phyloP scores from a whole-genome alignment of 2,888 invertebrate genomes.

The Eristalinus sepulchralis region DNA sequence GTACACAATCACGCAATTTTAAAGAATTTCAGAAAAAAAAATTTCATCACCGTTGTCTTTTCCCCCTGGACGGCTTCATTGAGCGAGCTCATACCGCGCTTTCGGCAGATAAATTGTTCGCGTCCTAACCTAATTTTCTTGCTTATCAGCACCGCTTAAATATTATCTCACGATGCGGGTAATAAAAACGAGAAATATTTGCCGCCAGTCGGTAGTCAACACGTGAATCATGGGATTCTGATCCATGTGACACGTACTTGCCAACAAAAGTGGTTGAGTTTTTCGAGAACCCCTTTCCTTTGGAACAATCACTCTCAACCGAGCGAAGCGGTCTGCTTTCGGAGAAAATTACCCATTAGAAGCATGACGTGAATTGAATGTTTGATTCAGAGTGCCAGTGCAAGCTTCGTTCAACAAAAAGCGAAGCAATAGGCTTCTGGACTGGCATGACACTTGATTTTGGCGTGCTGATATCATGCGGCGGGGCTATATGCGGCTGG shows the following conservation, averaged over 20 bases:
- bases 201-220: background rate
- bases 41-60: background rate
- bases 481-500: conserved; percentile 5
- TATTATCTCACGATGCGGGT: background rate
- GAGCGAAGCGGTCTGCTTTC: background rate
- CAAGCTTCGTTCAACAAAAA: background rate
- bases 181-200: background rate
- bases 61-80: background rate
- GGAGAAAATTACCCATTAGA: conserved; percentile 36
- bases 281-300: background rate
- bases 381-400: background rate
- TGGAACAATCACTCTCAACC: background rate
- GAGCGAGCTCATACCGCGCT: background rate
- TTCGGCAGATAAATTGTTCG: background rate
- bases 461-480: conserved; percentile 15
- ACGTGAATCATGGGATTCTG: background rate
- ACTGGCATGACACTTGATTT: conserved; percentile 41
- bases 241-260: background rate
- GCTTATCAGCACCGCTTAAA: background rate
- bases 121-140: conserved; percentile 11
- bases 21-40: conserved; percentile 1
- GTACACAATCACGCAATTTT: conserved; percentile 10
- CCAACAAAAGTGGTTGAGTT: background rate
- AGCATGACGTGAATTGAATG: conserved; percentile 16
- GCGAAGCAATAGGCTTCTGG: conserved; percentile 17